phyloP scores from a whole-genome alignment of 2,113 vertebrate genomes.

The Hippocampus abdominalis region DNA sequence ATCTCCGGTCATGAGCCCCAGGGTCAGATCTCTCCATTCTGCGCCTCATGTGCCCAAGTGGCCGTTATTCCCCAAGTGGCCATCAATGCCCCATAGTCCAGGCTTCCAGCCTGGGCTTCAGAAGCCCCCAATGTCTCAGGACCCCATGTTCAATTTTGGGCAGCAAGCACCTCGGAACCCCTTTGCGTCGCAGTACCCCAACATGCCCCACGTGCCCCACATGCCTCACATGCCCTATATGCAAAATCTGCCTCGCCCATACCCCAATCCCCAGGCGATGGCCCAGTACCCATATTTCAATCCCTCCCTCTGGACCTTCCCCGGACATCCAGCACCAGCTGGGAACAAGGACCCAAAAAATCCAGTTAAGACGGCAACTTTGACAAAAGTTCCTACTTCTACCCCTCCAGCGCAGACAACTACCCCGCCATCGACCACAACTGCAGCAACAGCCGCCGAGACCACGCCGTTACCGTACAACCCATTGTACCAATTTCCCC shows the following conservation, averaged over 20 bases:
- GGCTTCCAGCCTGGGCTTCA: background rate
- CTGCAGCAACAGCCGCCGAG: background rate
- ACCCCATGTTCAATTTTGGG: background rate
- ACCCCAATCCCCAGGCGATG: background rate
- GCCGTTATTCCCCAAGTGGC: background rate
- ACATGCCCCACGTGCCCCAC: background rate
- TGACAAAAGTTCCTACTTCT: background rate
- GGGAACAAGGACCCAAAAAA: background rate
- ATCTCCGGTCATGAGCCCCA: background rate
- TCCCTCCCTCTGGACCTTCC: background rate
- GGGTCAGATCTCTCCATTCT: background rate
- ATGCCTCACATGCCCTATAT: background rate
- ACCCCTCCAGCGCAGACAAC: background rate
- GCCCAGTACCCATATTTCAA: background rate
- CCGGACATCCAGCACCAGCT: background rate
- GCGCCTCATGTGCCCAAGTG: background rate
- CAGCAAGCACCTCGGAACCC: background rate
- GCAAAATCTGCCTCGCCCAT: background rate
- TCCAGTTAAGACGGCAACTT: background rate
- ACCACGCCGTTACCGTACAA: background rate
- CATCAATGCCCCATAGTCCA: background rate
- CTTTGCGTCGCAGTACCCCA: background rate
- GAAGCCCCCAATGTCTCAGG: background rate
- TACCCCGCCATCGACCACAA: background rate
- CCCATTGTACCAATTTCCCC: background rate